phyloP scores from a whole-genome alignment of 2,113 vertebrate species.

The Zosterops hypoxanthus region DNA sequence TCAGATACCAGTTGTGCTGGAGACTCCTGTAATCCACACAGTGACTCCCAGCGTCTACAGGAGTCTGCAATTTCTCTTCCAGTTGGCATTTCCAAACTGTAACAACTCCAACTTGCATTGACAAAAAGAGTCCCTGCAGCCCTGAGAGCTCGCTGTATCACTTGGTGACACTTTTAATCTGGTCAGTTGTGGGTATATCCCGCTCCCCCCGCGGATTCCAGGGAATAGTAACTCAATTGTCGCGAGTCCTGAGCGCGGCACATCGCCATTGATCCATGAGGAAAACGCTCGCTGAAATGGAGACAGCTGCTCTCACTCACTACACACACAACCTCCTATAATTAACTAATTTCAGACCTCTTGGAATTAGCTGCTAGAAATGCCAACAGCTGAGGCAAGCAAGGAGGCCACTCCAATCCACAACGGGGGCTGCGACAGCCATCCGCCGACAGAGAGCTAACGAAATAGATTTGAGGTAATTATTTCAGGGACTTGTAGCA shows the following conservation, averaged over 20 bases:
- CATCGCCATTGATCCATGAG: conserved; percentile 24
- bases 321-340: conserved; percentile 7
- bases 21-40: background rate
- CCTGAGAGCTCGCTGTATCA: background rate
- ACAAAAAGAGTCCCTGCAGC: background rate
- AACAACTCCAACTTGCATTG: background rate
- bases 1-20: background rate
- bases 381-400: conserved; percentile 62
- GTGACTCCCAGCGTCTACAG: rapidly evolving
- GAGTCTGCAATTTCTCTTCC: background rate
- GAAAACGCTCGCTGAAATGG: background rate
- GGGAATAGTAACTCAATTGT: background rate
- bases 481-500: conserved; percentile 36
- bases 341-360: conserved; percentile 64
- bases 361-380: conserved; percentile 63
- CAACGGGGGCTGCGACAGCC: conserved; percentile 6
- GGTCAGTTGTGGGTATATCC: background rate
- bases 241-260: background rate
- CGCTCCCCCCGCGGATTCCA: background rate
- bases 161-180: background rate
- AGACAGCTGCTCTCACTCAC: conserved; percentile 51
- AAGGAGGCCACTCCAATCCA: conserved; percentile 25
- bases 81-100: background rate
- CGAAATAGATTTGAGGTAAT: conserved; percentile 52
- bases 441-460: background rate